Conservation (phyloP, 1,140 invertebrate genomes). For the Anagrus nilaparvatae region DNA sequence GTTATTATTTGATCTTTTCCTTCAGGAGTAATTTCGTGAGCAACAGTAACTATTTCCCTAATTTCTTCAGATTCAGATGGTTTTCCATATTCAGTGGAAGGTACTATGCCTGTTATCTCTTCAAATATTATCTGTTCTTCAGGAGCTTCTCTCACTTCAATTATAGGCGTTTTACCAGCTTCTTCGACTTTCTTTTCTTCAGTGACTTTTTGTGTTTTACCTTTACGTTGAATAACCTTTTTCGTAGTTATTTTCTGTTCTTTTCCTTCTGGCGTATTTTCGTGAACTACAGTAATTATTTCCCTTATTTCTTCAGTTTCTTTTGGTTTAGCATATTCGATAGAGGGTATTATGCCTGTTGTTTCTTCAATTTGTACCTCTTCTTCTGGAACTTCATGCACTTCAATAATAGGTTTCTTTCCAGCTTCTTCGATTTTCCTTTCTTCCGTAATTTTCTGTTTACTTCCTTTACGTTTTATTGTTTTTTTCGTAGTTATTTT, state of each 20-base stretch:
- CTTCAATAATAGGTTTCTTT: constrained; percentile 29
- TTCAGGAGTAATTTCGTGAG: no score
- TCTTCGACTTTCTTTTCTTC: constrained; percentile 29
- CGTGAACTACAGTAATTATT: constrained; percentile 11
- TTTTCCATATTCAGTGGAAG: constrained; percentile 10
- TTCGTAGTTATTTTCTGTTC: constrained; percentile 32
- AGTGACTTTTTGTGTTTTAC: constrained; percentile 24
- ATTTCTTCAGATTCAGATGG: no score
- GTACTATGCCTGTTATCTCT: background rate
- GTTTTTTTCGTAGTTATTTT: no score
- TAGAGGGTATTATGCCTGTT: constrained; percentile 26
- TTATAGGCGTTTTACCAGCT: constrained; percentile 23
- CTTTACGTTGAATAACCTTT: constrained; percentile 26
- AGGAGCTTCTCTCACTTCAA: constrained; percentile 25
- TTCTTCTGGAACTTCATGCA: constrained; percentile 24
- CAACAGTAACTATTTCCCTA: constrained; percentile 20
- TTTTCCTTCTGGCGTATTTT: constrained; percentile 32
- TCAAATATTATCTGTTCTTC: constrained; percentile 2
- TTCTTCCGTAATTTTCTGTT: no score
- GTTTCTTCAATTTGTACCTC: constrained; percentile 29
- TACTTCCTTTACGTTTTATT: no score
- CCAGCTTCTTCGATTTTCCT: constrained; percentile 41
- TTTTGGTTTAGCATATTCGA: constrained; percentile 27
- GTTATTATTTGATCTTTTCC: no score
- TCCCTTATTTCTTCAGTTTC: constrained; percentile 18